A percentile compares a stretch with the other conserved stretches of the same genome.
Conservation (phyloP, 2,888 invertebrate species). For the Bellardia pandia region DNA sequence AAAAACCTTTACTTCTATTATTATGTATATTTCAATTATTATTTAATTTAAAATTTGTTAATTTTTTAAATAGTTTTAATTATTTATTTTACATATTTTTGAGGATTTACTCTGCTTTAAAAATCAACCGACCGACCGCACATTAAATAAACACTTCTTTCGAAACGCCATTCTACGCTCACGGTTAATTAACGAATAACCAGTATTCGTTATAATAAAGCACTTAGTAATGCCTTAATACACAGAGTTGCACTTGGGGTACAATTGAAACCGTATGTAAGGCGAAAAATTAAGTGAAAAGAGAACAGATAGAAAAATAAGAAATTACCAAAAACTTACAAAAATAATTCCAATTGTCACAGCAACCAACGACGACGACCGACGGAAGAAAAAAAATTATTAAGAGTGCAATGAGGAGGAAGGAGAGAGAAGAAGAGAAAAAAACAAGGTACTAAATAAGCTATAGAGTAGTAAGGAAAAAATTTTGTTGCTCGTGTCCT, state of each 20-base stretch:
- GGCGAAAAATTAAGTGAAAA: too few relatives aligned
- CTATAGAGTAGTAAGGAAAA: too few relatives aligned
- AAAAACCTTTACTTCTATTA: constrained; percentile 23
- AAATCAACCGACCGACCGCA: constrained; percentile 68
- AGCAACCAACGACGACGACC: too few relatives aligned
- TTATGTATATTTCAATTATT: neutral
- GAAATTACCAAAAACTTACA: too few relatives aligned
- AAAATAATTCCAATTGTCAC: too few relatives aligned
- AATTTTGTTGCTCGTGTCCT: too few relatives aligned
- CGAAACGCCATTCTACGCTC: constrained; percentile 54
- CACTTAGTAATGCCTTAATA: constrained; percentile 20
- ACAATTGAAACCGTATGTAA: neutral
- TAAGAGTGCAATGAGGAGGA: too few relatives aligned
- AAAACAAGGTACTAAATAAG: too few relatives aligned
- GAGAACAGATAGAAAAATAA: too few relatives aligned
- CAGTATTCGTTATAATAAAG: constrained; percentile 53
- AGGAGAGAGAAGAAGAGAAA: too few relatives aligned
- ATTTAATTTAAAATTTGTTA: neutral
- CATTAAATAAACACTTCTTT: constrained; percentile 60
- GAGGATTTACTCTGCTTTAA: constrained; percentile 33
- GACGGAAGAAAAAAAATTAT: too few relatives aligned
- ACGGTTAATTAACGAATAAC: constrained; percentile 56
- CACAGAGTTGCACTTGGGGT: constrained; percentile 46
- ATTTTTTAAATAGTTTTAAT: constrained; percentile 28
- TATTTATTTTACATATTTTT: constrained; percentile 35